phyloP scores from a whole-genome alignment of 2,113 vertebrate genomes.

The Upupa epops region DNA sequence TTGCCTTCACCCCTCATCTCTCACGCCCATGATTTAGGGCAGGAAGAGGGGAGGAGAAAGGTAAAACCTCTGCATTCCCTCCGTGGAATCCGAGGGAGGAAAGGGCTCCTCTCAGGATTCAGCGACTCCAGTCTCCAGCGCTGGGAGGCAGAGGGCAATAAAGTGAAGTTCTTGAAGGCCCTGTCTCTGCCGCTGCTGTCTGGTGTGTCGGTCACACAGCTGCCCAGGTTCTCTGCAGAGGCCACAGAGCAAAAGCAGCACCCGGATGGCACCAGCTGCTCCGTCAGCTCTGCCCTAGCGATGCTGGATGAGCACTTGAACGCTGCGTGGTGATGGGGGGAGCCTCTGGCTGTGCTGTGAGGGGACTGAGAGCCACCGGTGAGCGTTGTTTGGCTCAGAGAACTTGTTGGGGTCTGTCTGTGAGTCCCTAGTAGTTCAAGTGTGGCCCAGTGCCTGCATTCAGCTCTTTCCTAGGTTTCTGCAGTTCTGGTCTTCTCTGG shows the following conservation, averaged over 20 bases:
- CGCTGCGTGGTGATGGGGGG: accelerated
- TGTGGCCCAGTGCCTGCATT: not conserved
- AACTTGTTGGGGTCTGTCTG: not conserved
- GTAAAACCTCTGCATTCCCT: not conserved
- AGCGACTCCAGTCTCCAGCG: not conserved
- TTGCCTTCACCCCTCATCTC: not conserved
- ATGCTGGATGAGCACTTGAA: not conserved
- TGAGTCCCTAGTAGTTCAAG: not conserved
- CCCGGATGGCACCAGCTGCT: not conserved
- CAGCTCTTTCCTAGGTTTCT: not conserved
- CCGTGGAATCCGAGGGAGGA: not conserved
- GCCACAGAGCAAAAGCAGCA: not conserved
- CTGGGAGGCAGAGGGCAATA: not conserved
- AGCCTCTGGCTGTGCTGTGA: not conserved
- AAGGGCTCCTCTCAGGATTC: not conserved
- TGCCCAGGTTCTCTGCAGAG: not conserved
- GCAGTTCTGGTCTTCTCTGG: not conserved
- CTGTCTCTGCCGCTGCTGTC: not conserved
- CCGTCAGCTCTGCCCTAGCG: not conserved
- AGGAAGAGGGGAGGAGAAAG: not conserved
- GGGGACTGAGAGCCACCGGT: not conserved
- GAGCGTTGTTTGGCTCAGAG: not conserved
- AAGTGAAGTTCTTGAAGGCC: not conserved
- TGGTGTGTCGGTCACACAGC: not conserved
- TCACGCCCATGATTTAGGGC: not conserved